A percentile compares a stretch with the other conserved stretches of the same genome.
These are phyloP conservation scores for Cardiocondyla obscurior DNA, from an alignment of 1,140 invertebrate species.

Conservation along the genomic window DNA sequence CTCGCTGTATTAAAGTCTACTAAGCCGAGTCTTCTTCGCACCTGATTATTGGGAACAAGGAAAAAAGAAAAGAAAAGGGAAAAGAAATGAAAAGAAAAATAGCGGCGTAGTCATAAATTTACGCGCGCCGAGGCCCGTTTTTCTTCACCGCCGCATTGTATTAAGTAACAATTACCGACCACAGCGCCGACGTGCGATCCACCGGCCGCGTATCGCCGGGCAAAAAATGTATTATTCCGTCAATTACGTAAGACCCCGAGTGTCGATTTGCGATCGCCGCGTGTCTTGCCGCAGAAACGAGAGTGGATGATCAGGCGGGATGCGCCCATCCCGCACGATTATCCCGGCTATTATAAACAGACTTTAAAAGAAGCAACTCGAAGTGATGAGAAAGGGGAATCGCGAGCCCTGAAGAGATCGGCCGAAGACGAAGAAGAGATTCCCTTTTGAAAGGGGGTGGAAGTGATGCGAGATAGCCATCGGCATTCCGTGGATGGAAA, in stretches of 20 bases:
- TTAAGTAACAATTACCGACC: slow-evolving; percentile 55
- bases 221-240: slow-evolving; percentile 49
- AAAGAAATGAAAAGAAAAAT: slow-evolving; percentile 36
- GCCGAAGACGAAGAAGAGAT: slow-evolving; percentile 53
- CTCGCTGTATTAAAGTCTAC: slow-evolving; percentile 1
- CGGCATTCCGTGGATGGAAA: slow-evolving; percentile 57
- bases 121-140: neutral
- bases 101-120: slow-evolving; percentile 37
- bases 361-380: slow-evolving; percentile 50
- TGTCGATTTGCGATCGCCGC: slow-evolving; percentile 36
- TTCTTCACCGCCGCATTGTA: slow-evolving; percentile 35
- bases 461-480: slow-evolving; percentile 64
- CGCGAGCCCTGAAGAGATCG: slow-evolving; percentile 46
- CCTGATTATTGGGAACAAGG: slow-evolving; percentile 37
- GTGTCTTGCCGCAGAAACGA: slow-evolving; percentile 27
- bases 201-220: neutral
- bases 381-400: slow-evolving; percentile 52
- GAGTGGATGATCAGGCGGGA: slow-evolving; percentile 24
- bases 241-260: slow-evolving; percentile 44
- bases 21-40: slow-evolving; percentile 22
- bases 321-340: slow-evolving; percentile 32
- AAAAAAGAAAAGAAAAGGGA: slow-evolving; percentile 34
- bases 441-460: slow-evolving; percentile 58
- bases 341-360: slow-evolving; percentile 53
- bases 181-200: neutral